A percentile compares a stretch with the other conserved stretches of the same genome.
phyloP scores from a whole-genome alignment of 1,140 invertebrate genomes.

The Drosophila saltans region DNA sequence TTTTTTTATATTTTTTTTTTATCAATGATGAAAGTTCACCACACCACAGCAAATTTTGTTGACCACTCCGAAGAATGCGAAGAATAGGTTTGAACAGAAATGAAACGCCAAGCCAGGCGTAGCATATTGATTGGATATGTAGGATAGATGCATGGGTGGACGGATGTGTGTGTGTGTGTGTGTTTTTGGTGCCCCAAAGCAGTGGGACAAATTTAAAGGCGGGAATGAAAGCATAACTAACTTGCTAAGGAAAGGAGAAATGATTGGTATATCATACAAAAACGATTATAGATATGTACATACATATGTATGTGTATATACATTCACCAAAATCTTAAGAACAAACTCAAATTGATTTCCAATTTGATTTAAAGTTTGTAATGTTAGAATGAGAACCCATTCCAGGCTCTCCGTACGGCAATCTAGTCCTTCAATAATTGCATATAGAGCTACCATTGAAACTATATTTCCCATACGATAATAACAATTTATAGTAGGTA shows the following conservation, averaged over 20 bases:
- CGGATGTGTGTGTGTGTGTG: background rate
- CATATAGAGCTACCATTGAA: no score
- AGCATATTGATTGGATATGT: conserved; percentile 70
- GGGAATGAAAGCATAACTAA: conserved; percentile 36
- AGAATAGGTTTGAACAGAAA: conserved; percentile 23
- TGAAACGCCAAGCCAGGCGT: conserved; percentile 43
- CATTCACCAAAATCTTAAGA: no score
- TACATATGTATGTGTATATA: no score
- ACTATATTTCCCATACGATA: no score
- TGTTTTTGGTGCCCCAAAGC: conserved; percentile 2
- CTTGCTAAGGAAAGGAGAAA: conserved; percentile 2
- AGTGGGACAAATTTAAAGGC: conserved; percentile 9
- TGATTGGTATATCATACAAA: background rate
- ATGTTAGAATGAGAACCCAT: no score
- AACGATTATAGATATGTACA: no score
- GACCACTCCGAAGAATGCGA: conserved; percentile 28
- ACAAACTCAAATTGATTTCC: no score
- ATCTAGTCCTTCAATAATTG: no score
- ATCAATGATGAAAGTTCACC: conserved; percentile 76
- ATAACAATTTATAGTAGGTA: no score
- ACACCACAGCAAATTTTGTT: conserved; percentile 19
- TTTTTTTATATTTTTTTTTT: conserved; percentile 33
- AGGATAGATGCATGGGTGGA: conserved; percentile 18
- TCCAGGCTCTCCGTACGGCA: no score
- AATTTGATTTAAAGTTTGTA: no score